Conservation (phyloP, 2,888 invertebrate species). For the Heteromurus nitidus region DNA sequence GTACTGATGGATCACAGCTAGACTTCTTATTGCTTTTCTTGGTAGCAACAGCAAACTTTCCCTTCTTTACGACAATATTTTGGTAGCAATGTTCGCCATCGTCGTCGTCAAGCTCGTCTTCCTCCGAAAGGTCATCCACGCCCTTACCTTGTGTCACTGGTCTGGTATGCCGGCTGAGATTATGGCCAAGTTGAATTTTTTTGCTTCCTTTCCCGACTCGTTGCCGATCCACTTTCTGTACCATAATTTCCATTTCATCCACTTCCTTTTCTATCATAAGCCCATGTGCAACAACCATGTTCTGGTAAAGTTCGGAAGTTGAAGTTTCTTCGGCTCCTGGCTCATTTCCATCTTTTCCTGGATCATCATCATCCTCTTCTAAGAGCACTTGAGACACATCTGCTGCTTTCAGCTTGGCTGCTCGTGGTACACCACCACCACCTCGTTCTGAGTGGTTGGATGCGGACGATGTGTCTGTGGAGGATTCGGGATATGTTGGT, state of each 20-base stretch:
- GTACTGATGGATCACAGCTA: conserved; percentile 50
- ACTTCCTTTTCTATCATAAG: conserved; percentile 58
- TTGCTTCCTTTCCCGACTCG: conserved; percentile 31
- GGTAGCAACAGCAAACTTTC: conserved; percentile 33
- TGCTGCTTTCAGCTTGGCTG: background rate
- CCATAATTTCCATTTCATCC: conserved; percentile 37
- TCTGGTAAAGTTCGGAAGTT: conserved; percentile 59
- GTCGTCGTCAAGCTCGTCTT: conserved; percentile 41
- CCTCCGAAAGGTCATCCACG: conserved; percentile 45
- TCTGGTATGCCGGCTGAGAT: conserved; percentile 29
- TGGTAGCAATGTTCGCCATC: conserved; percentile 58
- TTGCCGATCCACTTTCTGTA: conserved; percentile 53
- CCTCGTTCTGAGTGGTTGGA: conserved; percentile 28
- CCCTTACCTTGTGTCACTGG: conserved; percentile 55
- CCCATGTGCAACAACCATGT: conserved; percentile 57
- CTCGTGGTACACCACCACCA: background rate
- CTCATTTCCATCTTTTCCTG: conserved; percentile 64
- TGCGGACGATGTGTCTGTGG: conserved; percentile 51
- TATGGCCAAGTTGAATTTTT: background rate
- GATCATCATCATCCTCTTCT: conserved; percentile 46
- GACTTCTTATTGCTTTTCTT: conserved; percentile 56
- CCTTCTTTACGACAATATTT: conserved; percentile 59
- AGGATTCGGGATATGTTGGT: conserved; percentile 57
- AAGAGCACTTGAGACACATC: background rate
- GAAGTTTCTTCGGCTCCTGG: conserved; percentile 61